These are phyloP conservation scores for Drosophila ohnishii DNA, from an alignment of 1,140 invertebrate genomes.

Conservation along the genomic window DNA sequence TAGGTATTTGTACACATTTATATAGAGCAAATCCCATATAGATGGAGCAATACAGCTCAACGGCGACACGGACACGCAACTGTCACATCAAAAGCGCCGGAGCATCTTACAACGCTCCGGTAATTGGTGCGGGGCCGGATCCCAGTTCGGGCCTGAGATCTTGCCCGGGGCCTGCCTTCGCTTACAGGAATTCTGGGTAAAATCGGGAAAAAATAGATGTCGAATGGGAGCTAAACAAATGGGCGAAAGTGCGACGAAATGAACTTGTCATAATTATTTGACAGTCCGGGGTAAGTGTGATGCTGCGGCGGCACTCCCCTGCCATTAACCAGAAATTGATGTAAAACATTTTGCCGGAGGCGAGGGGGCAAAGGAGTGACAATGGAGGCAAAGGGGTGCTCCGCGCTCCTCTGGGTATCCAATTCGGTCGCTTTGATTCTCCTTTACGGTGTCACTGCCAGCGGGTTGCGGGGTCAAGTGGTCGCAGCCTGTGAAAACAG, in stretches of 20 bases:
- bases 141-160: not conserved
- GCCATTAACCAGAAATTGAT: slow-evolving; percentile 60
- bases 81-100: slow-evolving; percentile 74
- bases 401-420: slow-evolving; percentile 15
- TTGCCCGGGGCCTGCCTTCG: slow-evolving; percentile 24
- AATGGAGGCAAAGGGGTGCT: slow-evolving; percentile 23
- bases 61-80: slow-evolving; percentile 50
- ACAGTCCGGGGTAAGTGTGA: slow-evolving; percentile 69
- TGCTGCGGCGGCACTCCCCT: slow-evolving; percentile 35
- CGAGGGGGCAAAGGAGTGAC: not conserved
- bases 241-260: slow-evolving; percentile 78
- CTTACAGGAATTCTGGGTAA: slow-evolving; percentile 72
- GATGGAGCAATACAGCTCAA: slow-evolving; percentile 34
- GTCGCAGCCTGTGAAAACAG: slow-evolving; percentile 75
- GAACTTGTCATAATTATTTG: slow-evolving; percentile 82
- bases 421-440: slow-evolving; percentile 72
- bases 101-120: slow-evolving; percentile 70
- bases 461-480: slow-evolving; percentile 72
- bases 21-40: slow-evolving; percentile 2
- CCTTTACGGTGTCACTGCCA: slow-evolving; percentile 50
- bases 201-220: slow-evolving; percentile 41
- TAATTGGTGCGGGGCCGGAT: slow-evolving; percentile 58
- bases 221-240: slow-evolving; percentile 64
- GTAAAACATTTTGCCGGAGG: slow-evolving; percentile 69
- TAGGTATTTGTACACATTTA: too few species aligned